These are phyloP conservation scores for Microcebus griseorufus DNA, from an alignment of 2,113 vertebrate species.

Conservation along the genomic window DNA sequence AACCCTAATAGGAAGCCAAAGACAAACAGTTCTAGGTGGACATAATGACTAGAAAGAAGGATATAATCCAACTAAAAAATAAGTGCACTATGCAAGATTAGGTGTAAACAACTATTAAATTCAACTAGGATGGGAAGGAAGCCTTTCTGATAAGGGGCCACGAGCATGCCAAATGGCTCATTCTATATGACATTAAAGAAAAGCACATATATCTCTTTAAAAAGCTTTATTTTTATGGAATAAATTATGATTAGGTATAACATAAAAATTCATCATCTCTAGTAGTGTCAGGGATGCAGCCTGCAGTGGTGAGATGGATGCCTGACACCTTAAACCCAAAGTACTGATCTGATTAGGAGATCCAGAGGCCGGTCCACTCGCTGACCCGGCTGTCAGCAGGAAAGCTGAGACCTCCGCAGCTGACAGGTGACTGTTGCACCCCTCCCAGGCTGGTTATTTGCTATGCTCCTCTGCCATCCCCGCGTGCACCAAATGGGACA, in stretches of 20 bases:
- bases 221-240: background rate
- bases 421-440: background rate
- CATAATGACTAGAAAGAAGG: background rate
- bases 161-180: background rate
- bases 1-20: background rate
- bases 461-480: background rate
- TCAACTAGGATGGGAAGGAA: background rate
- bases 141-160: background rate
- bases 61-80: background rate
- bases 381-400: background rate
- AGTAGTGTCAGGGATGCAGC: background rate
- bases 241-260: background rate
- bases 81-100: fast-evolving
- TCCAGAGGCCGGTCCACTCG: background rate
- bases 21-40: background rate
- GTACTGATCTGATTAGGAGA: background rate
- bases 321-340: background rate
- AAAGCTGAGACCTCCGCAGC: fast-evolving
- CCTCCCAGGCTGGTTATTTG: background rate
- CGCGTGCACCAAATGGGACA: too few relatives aligned
- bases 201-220: background rate
- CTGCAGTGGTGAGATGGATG: background rate
- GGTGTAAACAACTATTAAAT: background rate
- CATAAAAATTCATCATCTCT: background rate
- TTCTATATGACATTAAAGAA: background rate